phyloP scores from a whole-genome alignment of 2,888 invertebrate genomes.

The Tholera decimalis region DNA sequence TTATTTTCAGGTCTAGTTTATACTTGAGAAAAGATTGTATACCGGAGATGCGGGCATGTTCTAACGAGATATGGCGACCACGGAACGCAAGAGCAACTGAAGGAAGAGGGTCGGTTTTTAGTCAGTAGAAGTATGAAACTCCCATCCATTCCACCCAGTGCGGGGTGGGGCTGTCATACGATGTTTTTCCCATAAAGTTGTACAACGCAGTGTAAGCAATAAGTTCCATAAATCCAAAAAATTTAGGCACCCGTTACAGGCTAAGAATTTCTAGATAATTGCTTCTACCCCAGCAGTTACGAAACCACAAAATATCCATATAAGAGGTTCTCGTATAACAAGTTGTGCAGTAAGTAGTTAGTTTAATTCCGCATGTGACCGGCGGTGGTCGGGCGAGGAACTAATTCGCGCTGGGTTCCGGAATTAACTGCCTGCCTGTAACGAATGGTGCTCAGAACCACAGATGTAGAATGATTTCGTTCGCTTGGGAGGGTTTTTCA shows the following conservation, averaged over 20 bases:
- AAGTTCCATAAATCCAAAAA: neutral
- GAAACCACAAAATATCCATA: constrained; percentile 24
- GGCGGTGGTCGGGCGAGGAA: constrained; percentile 43
- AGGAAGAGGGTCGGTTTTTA: too few species aligned
- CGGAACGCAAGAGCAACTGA: too few species aligned
- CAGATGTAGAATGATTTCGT: neutral
- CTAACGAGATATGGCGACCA: too few species aligned
- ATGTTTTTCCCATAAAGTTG: too few species aligned
- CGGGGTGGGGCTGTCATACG: too few species aligned
- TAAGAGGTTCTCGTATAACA: constrained; percentile 29
- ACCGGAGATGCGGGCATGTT: too few species aligned
- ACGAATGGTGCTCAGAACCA: constrained; percentile 43
- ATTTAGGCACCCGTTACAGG: neutral
- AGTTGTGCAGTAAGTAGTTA: constrained; percentile 38
- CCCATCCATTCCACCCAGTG: too few species aligned
- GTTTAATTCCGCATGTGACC: constrained; percentile 62
- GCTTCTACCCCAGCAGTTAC: neutral
- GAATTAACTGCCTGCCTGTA: constrained; percentile 48
- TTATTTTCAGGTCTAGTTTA: too few species aligned
- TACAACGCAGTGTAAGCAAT: neutral
- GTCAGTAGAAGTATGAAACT: too few species aligned
- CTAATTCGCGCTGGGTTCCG: constrained; percentile 52
- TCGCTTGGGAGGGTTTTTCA: neutral
- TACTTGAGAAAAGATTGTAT: too few species aligned
- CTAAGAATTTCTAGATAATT: neutral